Evolutionary conservation across 2,888 invertebrate species (phyloP).

Genomic region (Sinhomidia bicolor): DNA sequence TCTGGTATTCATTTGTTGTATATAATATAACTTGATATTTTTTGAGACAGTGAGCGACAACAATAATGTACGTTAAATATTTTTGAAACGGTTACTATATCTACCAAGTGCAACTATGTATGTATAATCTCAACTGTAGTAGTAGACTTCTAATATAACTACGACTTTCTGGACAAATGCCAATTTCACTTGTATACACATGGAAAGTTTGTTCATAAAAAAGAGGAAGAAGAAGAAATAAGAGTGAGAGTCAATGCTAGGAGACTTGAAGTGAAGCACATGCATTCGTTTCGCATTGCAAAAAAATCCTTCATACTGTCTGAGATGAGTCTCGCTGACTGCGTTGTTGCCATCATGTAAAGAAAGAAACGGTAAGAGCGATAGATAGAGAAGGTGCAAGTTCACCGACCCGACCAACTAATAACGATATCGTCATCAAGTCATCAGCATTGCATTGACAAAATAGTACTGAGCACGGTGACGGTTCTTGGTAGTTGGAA

Average conservation of each 20-base stretch:
- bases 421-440: constrained; percentile 42
- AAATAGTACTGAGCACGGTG: not conserved
- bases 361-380: not conserved
- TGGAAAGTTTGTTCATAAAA: constrained; percentile 14
- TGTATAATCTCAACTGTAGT: no score
- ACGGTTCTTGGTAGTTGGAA: not conserved
- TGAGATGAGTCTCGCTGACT: not conserved
- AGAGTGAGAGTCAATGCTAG: constrained; percentile 59
- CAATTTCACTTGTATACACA: constrained; percentile 17
- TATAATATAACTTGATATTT: no score
- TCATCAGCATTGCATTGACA: not conserved
- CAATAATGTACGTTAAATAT: no score
- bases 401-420: constrained; percentile 69
- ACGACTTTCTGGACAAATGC: constrained; percentile 19
- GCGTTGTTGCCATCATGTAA: not conserved
- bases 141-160: constrained; percentile 1
- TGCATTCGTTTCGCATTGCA: constrained; percentile 22
- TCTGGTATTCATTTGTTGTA: no score
- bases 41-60: no score
- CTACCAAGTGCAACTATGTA: not conserved
- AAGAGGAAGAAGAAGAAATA: not conserved
- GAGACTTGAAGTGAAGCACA: constrained; percentile 6
- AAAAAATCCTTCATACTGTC: constrained; percentile 22
- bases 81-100: no score
- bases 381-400: constrained; percentile 68